These are phyloP conservation scores for Clusia tigrina DNA, from an alignment of 2,888 invertebrate species.

Conservation along the genomic window DNA sequence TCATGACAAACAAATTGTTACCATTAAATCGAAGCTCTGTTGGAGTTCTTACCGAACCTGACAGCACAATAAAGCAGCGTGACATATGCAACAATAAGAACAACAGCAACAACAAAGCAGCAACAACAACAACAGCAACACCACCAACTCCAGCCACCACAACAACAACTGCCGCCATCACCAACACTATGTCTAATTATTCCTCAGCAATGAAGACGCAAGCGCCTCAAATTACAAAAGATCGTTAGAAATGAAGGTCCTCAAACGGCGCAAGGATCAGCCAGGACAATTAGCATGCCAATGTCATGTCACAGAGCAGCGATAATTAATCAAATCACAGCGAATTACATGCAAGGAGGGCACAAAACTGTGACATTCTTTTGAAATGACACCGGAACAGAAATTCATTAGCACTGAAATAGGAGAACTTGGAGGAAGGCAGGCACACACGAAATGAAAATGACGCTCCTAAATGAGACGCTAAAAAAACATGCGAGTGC, in stretches of 20 bases:
- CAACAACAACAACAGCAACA: no score
- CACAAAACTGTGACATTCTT: neutral
- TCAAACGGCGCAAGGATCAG: neutral
- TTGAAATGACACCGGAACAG: neutral
- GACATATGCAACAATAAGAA: neutral
- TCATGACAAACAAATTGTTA: neutral
- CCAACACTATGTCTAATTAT: no score
- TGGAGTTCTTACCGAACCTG: neutral
- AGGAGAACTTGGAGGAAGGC: neutral
- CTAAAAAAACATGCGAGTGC: no score
- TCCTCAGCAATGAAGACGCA: conserved; percentile 16
- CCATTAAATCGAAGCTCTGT: neutral
- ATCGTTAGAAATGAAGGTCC: neutral
- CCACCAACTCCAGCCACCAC: no score
- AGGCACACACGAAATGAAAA: neutral
- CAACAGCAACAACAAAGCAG: neutral
- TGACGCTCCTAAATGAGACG: no score
- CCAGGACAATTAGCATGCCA: conserved; percentile 2
- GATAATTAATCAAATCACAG: conserved; percentile 5
- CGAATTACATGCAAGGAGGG: neutral
- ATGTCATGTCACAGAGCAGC: neutral
- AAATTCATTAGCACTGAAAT: neutral
- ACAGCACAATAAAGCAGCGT: conserved; percentile 3
- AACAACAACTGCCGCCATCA: no score
- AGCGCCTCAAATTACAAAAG: conserved; percentile 23